Base-by-base conservation (phyloP, 2,888 invertebrate genomes). In the Drosophila hamatofila region DNA sequence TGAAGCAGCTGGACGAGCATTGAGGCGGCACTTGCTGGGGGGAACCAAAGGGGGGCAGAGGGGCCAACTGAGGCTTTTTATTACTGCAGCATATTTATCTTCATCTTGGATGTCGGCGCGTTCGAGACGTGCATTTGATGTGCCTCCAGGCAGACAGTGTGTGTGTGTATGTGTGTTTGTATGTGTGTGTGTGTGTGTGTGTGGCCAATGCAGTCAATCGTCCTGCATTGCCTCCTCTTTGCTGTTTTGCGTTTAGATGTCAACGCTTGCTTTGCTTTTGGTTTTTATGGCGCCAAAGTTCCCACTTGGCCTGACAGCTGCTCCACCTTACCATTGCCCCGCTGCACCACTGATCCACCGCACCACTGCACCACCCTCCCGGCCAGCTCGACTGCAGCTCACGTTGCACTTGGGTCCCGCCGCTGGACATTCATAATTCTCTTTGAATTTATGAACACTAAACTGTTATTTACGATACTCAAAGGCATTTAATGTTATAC, bases 381-480 rank as follows among this genome's bases (percentile, higher is more conserved):
- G 4, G 44, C 35, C 14, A 14, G 35, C 35, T 35, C 14, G 52
- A 54, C 30, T 42, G 12, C 54, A 33, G 60, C 63, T 74, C 76
- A 67, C 72, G 78, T 80, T 80, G 77, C 83, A 77, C 59, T 80
- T 66, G 66, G 42, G 64, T 42, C 55, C 35, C 48, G 80, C 70
- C 76, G 56, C 78, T 81, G 80, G 75, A 80, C 90, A 89, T 90
- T 90, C 90, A 91, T 90, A 91, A 90, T 89, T 90, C 91, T 89
- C 86, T 81, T 75, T 90, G 89, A 91, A 90, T 91, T 91, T 91
- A 91, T 91, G 89, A 85, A 89, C 90, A 89, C 90, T 90, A 89
- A 89, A 90, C 90, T 86, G 91, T 89, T 90, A 91, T 91, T 91
- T 91, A 91, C 89, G 90, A 90, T 88, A 88, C 89, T 85, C 88